Evolutionary conservation across 2,113 vertebrate species (phyloP).

Genomic region (Ceyx melanurus): DNA sequence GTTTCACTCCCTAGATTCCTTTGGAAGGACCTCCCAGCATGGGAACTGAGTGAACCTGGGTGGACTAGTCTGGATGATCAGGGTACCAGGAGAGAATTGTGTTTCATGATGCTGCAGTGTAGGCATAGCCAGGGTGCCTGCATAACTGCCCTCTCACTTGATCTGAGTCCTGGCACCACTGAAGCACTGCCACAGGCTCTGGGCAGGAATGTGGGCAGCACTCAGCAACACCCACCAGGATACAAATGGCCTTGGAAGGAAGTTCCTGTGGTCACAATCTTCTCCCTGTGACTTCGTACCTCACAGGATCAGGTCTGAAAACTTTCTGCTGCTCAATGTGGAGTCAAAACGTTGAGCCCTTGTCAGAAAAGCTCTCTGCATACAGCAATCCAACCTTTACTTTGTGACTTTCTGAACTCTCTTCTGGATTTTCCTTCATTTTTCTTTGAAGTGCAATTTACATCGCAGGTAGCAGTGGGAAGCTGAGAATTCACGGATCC

Average conservation of each 20-base stretch:
- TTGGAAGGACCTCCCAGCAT: neutral
- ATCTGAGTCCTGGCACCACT: neutral
- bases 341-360: neutral
- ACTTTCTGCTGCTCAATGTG: neutral
- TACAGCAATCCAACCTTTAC: neutral
- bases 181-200: neutral
- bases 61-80: neutral
- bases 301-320: neutral
- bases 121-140: neutral
- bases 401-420: neutral
- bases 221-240: neutral
- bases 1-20: neutral
- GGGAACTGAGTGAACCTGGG: neutral
- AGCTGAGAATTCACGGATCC: constrained; percentile 12
- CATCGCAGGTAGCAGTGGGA: neutral
- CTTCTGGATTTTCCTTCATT: neutral
- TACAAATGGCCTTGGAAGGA: neutral
- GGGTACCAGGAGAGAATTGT: neutral
- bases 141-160: neutral
- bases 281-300: neutral
- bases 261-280: neutral
- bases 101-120: neutral
- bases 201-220: neutral
- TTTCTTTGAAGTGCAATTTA: neutral
- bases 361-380: neutral